phyloP scores from a whole-genome alignment of 2,888 invertebrate species.

The Eupithecia vulgata region DNA sequence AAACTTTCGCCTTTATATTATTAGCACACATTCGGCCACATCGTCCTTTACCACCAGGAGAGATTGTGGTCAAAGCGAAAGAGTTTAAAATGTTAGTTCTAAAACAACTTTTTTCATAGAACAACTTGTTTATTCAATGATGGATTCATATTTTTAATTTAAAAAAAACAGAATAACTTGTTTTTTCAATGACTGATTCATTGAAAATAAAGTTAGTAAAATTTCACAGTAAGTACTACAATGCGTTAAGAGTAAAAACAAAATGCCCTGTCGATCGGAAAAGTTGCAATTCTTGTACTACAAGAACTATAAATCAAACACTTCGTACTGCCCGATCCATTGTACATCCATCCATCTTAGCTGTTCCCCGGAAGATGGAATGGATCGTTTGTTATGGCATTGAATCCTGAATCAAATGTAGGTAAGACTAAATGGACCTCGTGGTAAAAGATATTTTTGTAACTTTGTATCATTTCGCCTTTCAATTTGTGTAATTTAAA shows the following conservation, averaged over 20 bases:
- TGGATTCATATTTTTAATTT: too few relatives aligned
- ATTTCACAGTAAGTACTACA: neutral
- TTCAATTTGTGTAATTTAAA: too few relatives aligned
- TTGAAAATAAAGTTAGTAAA: neutral
- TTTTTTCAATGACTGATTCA: too few relatives aligned
- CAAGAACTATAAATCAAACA: neutral
- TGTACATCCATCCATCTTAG: conserved; percentile 1
- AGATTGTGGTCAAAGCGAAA: too few relatives aligned
- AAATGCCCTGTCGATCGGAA: neutral
- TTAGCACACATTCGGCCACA: too few relatives aligned
- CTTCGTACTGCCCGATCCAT: neutral
- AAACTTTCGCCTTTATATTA: too few relatives aligned
- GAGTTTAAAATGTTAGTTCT: too few relatives aligned
- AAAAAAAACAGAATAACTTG: too few relatives aligned
- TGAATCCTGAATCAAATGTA: neutral
- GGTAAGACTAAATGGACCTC: neutral
- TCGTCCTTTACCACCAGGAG: too few relatives aligned
- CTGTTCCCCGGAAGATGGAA: neutral
- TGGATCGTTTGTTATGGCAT: neutral
- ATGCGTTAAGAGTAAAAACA: neutral
- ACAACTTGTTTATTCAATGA: too few relatives aligned
- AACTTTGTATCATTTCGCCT: neutral
- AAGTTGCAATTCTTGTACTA: neutral
- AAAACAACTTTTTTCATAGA: too few relatives aligned
- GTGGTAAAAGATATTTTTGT: neutral